Evolutionary conservation across 2,888 invertebrate species (phyloP), one percentile per base, ranked within the genome.

Genomic region (Hirtodrosophila cameraria): DNA sequence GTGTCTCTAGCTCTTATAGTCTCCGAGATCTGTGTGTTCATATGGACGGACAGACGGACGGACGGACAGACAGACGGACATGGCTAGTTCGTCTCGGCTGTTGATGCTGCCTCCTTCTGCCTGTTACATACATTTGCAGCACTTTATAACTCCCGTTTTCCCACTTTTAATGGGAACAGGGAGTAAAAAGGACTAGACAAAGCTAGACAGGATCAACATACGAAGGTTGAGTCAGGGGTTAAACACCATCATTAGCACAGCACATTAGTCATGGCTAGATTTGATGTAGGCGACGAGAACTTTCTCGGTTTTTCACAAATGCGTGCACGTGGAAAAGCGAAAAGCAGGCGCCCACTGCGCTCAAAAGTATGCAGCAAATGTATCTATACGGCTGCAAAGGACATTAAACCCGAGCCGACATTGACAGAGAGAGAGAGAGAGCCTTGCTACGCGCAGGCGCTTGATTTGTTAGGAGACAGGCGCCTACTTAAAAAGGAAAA

Each of bases 361-460:
- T 41, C 38, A 42, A 36, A 62, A 42, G 39, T 52, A 59, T 68
- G 79, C 78, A 73, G 84, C 64, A 58, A 68, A 64, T 54, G 81
- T 80, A 86, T 80, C 84, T 80, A 86, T 50, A 64, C 63, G 60
- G 68, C 80, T 81, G 69, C 80, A 88, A 81, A 88, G 88, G 89
- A 81, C 89, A 88, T 89, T 88, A 84, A 88, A 89, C 88, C 85
- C 81, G 61, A 58, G 50, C 41, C 48, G 41, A 30, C 27, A 43
- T 12, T 8, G 30, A 43, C 18, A 20, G 43, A 41, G 54, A 41
- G 36, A 25, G 35, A 30, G 39, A 42, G 45, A 16, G 7, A n/a
- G 30, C 60, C 41, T 28, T n/a, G n/a, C n/a, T n/a, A n/a, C n/a
- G 75, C 78, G 82, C 66, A 62, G 66, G 63, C 77, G 74, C 75